phyloP scores from a whole-genome alignment of 2,113 vertebrate species.

The Scomber colias region DNA sequence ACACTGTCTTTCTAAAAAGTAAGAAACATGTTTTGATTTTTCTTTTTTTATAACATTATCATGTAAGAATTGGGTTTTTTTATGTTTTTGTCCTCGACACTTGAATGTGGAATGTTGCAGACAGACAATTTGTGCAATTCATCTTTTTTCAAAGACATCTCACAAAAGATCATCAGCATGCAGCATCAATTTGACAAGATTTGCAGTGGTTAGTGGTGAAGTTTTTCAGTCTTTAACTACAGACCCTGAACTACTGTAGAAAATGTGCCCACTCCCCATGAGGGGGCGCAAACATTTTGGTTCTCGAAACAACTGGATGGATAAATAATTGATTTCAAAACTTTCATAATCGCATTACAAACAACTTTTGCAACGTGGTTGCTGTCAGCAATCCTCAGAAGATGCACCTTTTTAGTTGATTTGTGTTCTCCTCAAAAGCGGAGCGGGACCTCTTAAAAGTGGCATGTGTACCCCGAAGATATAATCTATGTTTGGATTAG shows the following conservation, averaged over 20 bases:
- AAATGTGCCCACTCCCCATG: neutral
- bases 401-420: slow-evolving; percentile 24
- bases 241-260: slow-evolving; percentile 10
- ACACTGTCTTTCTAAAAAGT: neutral
- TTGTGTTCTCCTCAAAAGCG: slow-evolving; percentile 37
- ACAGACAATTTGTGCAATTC: slow-evolving; percentile 17
- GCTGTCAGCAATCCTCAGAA: slow-evolving; percentile 6
- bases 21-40: neutral
- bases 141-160: slow-evolving; percentile 34
- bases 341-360: neutral
- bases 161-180: slow-evolving; percentile 1
- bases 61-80: slow-evolving; percentile 9
- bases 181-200: neutral
- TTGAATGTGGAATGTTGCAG: neutral
- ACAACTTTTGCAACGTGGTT: slow-evolving; percentile 25
- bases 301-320: neutral
- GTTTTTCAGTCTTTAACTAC: slow-evolving; percentile 27
- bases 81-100: slow-evolving; percentile 2
- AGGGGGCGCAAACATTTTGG: neutral
- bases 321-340: slow-evolving; percentile 2
- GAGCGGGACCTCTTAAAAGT: slow-evolving; percentile 14
- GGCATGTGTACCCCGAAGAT: slow-evolving; percentile 15
- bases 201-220: no score
- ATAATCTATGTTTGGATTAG: slow-evolving; percentile 52
- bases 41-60: neutral